Conservation (phyloP, 2,113 vertebrate genomes). For the Dipodomys stephensi region DNA sequence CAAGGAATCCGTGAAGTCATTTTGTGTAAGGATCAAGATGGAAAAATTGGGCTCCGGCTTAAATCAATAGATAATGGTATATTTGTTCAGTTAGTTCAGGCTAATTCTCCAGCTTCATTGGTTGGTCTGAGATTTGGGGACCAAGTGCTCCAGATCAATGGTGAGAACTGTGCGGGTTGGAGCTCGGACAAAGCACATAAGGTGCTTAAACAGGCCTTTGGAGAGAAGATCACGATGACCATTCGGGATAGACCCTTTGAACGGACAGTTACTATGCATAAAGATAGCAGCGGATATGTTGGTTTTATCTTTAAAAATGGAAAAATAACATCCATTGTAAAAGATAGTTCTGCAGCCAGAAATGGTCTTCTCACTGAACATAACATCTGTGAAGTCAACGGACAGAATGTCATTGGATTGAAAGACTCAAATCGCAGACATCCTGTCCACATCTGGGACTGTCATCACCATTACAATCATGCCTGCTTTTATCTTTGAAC, state of each 20-base stretch:
- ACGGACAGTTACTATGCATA: constrained; percentile 92
- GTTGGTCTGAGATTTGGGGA: constrained; percentile 93
- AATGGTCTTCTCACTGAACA: constrained; percentile 94
- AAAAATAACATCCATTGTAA: constrained; percentile 93
- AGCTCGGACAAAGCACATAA: constrained; percentile 93
- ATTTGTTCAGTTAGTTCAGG: constrained; percentile 94
- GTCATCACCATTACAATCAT: constrained; percentile 93
- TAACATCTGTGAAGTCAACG: constrained; percentile 93
- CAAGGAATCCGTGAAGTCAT: constrained; percentile 92
- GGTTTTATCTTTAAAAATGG: constrained; percentile 95
- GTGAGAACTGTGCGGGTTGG: constrained; percentile 94
- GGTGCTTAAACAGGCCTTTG: constrained; percentile 90
- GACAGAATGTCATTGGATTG: constrained; percentile 93
- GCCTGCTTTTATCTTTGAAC: constrained; percentile 92
- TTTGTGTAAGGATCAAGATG: constrained; percentile 93
- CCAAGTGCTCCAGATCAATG: constrained; percentile 93
- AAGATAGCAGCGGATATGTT: constrained; percentile 92
- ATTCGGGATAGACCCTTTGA: constrained; percentile 94
- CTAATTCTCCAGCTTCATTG: constrained; percentile 91
- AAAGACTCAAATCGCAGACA: constrained; percentile 93
- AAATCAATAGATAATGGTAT: constrained; percentile 94
- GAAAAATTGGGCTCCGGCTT: constrained; percentile 93
- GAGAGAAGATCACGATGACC: constrained; percentile 91
- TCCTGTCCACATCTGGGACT: constrained; percentile 89
- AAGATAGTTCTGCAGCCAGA: constrained; percentile 94